These are phyloP conservation scores for Gephyroberyx darwinii DNA, from an alignment of 2,797 vertebrate species.

Conservation along the genomic window DNA sequence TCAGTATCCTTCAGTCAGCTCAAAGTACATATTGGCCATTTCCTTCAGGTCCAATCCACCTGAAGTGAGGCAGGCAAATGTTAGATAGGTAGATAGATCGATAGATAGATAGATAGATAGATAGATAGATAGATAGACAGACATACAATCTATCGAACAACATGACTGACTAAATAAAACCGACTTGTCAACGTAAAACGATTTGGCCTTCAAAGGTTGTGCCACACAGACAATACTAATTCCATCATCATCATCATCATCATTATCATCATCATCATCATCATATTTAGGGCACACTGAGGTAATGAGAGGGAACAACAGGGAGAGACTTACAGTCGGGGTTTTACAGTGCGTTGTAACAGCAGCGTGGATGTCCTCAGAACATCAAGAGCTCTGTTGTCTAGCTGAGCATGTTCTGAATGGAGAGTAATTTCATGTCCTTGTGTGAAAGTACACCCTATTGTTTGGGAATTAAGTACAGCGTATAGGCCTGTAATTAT, in stretches of 20 bases:
- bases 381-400: slow-evolving; percentile 70
- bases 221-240: slow-evolving; percentile 4
- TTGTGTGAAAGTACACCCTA: slow-evolving; percentile 83
- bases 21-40: slow-evolving; percentile 66
- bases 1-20: slow-evolving; percentile 50
- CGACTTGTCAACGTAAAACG: not conserved
- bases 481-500: slow-evolving; percentile 84
- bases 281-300: slow-evolving; percentile 17
- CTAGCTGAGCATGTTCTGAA: slow-evolving; percentile 71
- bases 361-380: slow-evolving; percentile 60
- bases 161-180: too few relatives aligned
- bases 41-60: slow-evolving; percentile 31
- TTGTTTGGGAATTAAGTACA: slow-evolving; percentile 88
- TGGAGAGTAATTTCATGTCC: slow-evolving; percentile 79
- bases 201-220: not conserved
- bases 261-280: slow-evolving; percentile 10
- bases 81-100: not conserved
- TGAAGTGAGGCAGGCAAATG: slow-evolving; percentile 26
- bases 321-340: slow-evolving; percentile 46
- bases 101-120: not conserved
- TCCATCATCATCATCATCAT: slow-evolving; percentile 4
- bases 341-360: slow-evolving; percentile 61
- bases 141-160: slow-evolving; percentile 11
- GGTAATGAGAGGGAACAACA: slow-evolving; percentile 44
- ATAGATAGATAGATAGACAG: slow-evolving; percentile 23